phyloP scores from a whole-genome alignment of 2,797 vertebrate species.

The Epinephelus coioides region DNA sequence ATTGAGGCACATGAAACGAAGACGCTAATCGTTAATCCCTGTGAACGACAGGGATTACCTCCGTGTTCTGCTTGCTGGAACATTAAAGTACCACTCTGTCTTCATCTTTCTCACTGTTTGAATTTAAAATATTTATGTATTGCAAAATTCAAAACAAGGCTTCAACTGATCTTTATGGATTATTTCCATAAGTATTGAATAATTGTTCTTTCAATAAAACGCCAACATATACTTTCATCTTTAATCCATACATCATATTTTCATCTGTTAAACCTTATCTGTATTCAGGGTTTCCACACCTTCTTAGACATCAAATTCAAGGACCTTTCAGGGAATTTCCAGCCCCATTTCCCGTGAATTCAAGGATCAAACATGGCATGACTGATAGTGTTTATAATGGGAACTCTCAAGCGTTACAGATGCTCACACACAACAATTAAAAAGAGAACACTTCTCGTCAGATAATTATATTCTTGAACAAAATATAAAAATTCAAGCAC shows the following conservation, averaged over 20 bases:
- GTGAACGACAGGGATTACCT: conserved; percentile 64
- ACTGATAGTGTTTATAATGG: neutral
- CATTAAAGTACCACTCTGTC: conserved; percentile 7
- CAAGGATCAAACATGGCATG: neutral
- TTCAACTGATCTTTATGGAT: too few relatives aligned
- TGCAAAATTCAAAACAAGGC: too few relatives aligned
- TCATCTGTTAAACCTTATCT: too few relatives aligned
- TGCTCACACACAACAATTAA: too few relatives aligned
- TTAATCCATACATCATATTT: too few relatives aligned
- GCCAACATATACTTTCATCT: too few relatives aligned
- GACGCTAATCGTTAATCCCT: conserved; percentile 64
- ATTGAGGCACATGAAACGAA: conserved; percentile 52
- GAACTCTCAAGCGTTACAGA: too few relatives aligned
- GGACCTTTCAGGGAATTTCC: neutral
- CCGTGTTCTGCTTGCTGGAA: conserved; percentile 35
- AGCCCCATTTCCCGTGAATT: neutral
- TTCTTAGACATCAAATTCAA: neutral
- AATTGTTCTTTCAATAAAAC: too few relatives aligned
- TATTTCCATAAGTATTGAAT: too few relatives aligned
- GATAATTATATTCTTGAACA: too few relatives aligned
- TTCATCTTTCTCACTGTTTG: neutral
- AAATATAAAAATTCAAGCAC: too few relatives aligned
- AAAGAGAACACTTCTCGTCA: too few relatives aligned
- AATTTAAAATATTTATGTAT: neutral
- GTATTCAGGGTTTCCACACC: neutral